Evolutionary conservation across 2,888 invertebrate species (phyloP).

Genomic region (Drosophila buzzatii): DNA sequence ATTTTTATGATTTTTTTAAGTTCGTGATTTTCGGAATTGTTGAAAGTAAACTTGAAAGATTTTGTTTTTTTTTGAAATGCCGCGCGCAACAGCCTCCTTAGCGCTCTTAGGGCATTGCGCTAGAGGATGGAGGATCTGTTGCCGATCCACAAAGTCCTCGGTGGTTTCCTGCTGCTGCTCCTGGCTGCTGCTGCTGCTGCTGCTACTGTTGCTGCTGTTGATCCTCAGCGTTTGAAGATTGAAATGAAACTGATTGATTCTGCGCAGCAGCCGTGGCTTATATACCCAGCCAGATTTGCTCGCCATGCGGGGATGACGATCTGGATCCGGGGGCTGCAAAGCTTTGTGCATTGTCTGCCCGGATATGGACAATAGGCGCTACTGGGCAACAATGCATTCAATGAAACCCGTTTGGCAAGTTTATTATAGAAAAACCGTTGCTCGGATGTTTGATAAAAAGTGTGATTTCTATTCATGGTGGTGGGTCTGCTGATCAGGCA

Average conservation of each 20-base stretch:
- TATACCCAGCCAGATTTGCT: conserved; percentile 62
- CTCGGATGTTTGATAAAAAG: conserved; percentile 67
- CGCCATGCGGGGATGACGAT: conserved; percentile 33
- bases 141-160: conserved; percentile 59
- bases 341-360: conserved; percentile 72
- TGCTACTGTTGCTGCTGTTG: conserved; percentile 57
- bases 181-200: conserved; percentile 52
- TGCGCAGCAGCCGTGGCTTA: conserved; percentile 77
- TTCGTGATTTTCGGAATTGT: conserved; percentile 44
- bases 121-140: conserved; percentile 56
- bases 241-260: conserved; percentile 84
- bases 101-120: conserved; percentile 64
- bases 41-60: conserved; percentile 59
- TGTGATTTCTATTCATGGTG: conserved; percentile 67
- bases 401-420: conserved; percentile 78
- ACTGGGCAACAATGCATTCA: conserved; percentile 56
- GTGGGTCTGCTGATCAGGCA: conserved; percentile 62
- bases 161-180: conserved; percentile 58
- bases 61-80: conserved; percentile 45
- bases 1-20: conserved; percentile 27
- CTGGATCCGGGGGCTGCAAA: conserved; percentile 53
- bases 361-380: conserved; percentile 57
- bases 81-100: conserved; percentile 66
- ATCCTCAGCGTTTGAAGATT: conserved; percentile 80
- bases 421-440: conserved; percentile 78